Percentiles rank a stretch among this genome's conserved stretches.
phyloP scores from a whole-genome alignment of 92 coral and sea anemone species.

The Pocillopora grandis region DNA sequence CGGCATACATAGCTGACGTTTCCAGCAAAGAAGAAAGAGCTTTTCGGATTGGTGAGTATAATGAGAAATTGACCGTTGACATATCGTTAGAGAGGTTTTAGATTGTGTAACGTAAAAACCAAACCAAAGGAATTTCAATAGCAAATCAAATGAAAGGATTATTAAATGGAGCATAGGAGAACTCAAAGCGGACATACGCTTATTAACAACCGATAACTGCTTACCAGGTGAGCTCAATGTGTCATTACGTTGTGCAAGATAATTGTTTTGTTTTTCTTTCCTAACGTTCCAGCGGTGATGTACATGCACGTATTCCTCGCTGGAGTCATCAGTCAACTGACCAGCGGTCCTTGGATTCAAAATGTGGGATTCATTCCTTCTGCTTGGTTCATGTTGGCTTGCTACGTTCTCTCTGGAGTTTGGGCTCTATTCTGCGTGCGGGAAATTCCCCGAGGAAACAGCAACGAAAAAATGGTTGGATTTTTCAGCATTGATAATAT shows the following conservation, averaged over 20 bases:
- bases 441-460: conserved; percentile 19
- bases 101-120: no score
- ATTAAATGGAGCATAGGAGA: no score
- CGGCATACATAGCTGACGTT: conserved; percentile 73
- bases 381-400: conserved; percentile 65
- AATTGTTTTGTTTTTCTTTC: no score
- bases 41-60: conserved; percentile 63
- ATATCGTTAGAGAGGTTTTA: background rate
- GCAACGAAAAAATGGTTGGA: background rate
- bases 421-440: conserved; percentile 65
- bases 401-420: conserved; percentile 45
- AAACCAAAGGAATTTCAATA: no score
- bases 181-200: background rate
- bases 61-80: background rate
- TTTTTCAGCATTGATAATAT: conserved; percentile 24
- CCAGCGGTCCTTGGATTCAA: conserved; percentile 79
- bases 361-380: conserved; percentile 68
- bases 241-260: background rate
- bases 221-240: background rate
- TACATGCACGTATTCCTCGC: conserved; percentile 58
- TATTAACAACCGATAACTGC: background rate
- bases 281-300: conserved; percentile 50
- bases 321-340: conserved; percentile 76
- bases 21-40: conserved; percentile 53
- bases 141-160: no score